Percentiles rank a stretch among this genome's conserved stretches.
Conservation (phyloP, 2,888 invertebrate genomes). For the Mesoligia furuncula region DNA sequence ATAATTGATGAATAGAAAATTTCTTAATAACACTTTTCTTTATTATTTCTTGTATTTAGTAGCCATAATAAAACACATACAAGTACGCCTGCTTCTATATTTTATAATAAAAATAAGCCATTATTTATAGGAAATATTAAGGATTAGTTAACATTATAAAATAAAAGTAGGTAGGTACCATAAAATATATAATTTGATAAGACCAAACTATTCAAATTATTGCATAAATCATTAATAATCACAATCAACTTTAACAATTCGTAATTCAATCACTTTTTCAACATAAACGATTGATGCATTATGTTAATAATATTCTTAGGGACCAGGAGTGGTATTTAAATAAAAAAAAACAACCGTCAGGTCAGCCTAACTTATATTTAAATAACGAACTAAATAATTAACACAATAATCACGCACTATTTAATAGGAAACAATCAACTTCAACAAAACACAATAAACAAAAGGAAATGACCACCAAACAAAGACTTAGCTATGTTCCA, state of each 20-base stretch:
- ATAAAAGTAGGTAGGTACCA: not conserved
- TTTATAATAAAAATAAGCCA: not conserved
- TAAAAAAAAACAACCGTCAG: no score
- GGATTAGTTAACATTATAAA: not conserved
- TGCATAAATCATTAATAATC: not conserved
- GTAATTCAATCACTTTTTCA: constrained; percentile 3
- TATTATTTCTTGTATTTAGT: not conserved
- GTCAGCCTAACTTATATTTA: no score
- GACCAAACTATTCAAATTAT: not conserved
- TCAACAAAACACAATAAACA: no score
- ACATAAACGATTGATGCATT: not conserved
- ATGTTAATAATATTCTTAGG: constrained; percentile 21
- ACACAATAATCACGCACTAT: no score
- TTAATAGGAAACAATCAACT: no score
- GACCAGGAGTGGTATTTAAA: no score
- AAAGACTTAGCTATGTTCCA: no score
- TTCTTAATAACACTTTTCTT: not conserved
- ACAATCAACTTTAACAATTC: not conserved
- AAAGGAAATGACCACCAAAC: no score
- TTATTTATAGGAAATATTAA: constrained; percentile 1
- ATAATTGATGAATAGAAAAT: not conserved
- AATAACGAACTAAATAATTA: no score
- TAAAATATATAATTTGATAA: not conserved
- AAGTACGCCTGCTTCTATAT: not conserved
- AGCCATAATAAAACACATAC: not conserved